A percentile compares a stretch with the other conserved stretches of the same genome.
Evolutionary conservation across 2,888 invertebrate genomes (phyloP).

Genomic region (Prosopocoilus inquinatus): DNA sequence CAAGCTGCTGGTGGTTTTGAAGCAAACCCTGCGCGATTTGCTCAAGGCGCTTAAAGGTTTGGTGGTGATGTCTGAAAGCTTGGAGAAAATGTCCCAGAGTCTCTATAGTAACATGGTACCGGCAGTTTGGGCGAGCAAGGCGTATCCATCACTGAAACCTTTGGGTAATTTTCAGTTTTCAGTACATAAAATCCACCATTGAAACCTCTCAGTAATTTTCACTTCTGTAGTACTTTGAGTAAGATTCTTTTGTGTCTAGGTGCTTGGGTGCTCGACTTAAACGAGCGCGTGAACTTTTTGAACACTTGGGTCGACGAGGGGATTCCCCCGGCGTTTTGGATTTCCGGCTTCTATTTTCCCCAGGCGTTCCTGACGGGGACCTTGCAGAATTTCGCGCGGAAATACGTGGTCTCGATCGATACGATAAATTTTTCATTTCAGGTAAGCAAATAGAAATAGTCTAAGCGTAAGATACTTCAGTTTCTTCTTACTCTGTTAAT

Average conservation of each 20-base stretch:
- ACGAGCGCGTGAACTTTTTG: constrained; percentile 63
- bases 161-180: constrained; percentile 54
- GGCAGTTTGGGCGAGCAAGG: constrained; percentile 64
- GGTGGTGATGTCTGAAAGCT: constrained; percentile 73
- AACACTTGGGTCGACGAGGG: constrained; percentile 64
- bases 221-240: neutral
- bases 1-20: constrained; percentile 59
- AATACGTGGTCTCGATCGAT: constrained; percentile 74
- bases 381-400: constrained; percentile 78
- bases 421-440: constrained; percentile 62
- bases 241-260: constrained; percentile 49
- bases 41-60: constrained; percentile 74
- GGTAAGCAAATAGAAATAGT: constrained; percentile 44
- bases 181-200: neutral
- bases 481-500: too few species aligned
- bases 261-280: constrained; percentile 65
- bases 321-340: constrained; percentile 77
- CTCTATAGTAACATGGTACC: constrained; percentile 71
- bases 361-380: constrained; percentile 83
- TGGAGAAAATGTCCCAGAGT: constrained; percentile 68
- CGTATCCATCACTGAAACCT: constrained; percentile 69
- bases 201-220: neutral
- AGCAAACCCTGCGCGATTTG: constrained; percentile 59
- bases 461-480: neutral
- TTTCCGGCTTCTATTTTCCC: constrained; percentile 83